A percentile compares a stretch with the other conserved stretches of the same genome.
Evolutionary conservation across 2,113 vertebrate species (phyloP).

Genomic region (Heterotis niloticus): DNA sequence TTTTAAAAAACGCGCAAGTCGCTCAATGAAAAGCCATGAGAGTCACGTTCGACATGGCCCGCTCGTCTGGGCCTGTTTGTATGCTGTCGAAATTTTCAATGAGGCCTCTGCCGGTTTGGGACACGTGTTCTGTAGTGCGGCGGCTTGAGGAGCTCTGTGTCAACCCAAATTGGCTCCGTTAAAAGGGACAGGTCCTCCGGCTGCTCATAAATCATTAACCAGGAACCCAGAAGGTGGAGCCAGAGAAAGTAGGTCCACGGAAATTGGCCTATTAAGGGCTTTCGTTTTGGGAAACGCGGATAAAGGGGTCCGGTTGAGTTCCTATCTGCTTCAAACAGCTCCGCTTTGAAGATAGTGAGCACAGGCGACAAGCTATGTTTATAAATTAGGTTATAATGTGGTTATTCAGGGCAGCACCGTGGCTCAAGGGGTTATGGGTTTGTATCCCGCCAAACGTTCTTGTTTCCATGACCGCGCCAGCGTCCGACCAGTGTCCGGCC

Average conservation of each 20-base stretch:
- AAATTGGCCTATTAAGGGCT: constrained; percentile 34
- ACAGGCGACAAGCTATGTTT: neutral
- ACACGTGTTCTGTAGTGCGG: neutral
- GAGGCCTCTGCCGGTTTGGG: neutral
- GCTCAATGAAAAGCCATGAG: no score
- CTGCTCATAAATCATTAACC: constrained; percentile 6
- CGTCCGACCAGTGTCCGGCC: neutral
- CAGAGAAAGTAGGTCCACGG: constrained; percentile 35
- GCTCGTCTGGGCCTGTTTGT: neutral
- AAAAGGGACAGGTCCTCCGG: constrained; percentile 11
- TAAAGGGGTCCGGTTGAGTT: constrained; percentile 24
- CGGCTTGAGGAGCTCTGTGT: neutral
- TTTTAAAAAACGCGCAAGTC: no score
- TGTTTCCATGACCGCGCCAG: neutral
- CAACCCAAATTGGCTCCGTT: neutral
- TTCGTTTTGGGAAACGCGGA: constrained; percentile 24
- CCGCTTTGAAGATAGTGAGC: neutral
- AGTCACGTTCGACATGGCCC: no score
- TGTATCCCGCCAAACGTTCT: neutral
- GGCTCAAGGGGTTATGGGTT: neutral
- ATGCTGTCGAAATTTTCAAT: neutral
- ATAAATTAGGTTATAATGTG: neutral
- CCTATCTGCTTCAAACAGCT: neutral
- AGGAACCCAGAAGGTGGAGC: constrained; percentile 19
- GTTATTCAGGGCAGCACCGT: neutral